Evolutionary conservation across 2,797 vertebrate genomes (phyloP).

Genomic region (Acrocephalus scirpaceus): DNA sequence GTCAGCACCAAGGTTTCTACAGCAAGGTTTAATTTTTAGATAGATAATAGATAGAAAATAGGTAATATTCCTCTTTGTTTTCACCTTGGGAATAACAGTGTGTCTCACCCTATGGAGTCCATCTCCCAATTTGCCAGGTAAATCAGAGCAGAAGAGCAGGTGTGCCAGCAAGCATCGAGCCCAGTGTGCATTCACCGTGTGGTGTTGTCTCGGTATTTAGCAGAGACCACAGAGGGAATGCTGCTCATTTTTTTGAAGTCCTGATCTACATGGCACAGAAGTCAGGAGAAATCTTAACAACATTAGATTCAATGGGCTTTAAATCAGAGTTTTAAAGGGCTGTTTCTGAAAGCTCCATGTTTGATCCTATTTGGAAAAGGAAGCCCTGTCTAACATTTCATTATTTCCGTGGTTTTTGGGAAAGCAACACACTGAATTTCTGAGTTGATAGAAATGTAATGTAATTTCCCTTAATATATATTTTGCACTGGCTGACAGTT

Average conservation of each 20-base stretch:
- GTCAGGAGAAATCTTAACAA: not conserved
- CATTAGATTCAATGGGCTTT: not conserved
- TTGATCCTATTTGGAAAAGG: slow-evolving; percentile 31
- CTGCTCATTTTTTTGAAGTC: not conserved
- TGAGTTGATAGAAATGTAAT: slow-evolving; percentile 58
- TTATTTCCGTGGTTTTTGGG: slow-evolving; percentile 32
- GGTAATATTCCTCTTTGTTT: not conserved
- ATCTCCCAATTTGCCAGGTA: not conserved
- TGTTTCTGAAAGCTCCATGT: slow-evolving; percentile 32
- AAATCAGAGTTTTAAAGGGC: not conserved
- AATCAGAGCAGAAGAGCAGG: not conserved
- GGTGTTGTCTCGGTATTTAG: not conserved
- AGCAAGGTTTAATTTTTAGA: not conserved
- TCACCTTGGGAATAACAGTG: not conserved
- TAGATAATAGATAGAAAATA: not conserved
- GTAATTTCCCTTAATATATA: slow-evolving; percentile 75
- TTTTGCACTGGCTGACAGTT: slow-evolving; percentile 75
- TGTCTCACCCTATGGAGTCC: not conserved
- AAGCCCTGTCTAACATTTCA: not conserved
- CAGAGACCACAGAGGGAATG: not conserved
- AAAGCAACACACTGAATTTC: slow-evolving; percentile 44
- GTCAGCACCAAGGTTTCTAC: not conserved
- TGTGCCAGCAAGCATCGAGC: not conserved
- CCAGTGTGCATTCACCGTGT: not conserved
- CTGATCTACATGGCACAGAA: not conserved